Base-by-base conservation (phyloP, 2,888 invertebrate species). In the Xanthia icteritia region DNA sequence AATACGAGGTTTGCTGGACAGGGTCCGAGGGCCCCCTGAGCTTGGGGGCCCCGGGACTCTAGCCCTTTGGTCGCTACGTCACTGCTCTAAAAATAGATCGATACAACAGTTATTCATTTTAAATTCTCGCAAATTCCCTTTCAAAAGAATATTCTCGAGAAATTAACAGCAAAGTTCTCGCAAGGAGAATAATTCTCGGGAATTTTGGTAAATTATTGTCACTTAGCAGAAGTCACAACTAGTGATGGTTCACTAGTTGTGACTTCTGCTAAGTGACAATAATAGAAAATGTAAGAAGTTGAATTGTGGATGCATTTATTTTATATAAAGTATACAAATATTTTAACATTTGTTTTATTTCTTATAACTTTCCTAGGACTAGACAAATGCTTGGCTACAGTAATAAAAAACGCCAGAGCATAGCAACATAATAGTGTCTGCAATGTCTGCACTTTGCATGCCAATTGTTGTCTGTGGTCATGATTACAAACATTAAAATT, bases 271-370 rank as follows among this genome's bases (percentile, higher is more conserved):
- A 78, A 45, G 51, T 83, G 51, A 70, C 66, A 79, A 68, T 67
- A 48, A 60, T 58, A 66, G 15, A 64, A n/a, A 58, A 31, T 73
- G 36, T 82, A 73, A 70, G 48, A 73, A 76, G 13, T 85, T 73
- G 15, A 63, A 9, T 75, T 85, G 63, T 82, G 75, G 65, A 75
- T 74, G 86, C 83, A 82, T 85, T 83, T 83, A 83, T 85, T 81
- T 71, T 71, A 81, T 13, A 70, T 36, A 73, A 73, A 85, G 0
- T 77, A 82, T 76, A 83, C 39, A 73, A 61, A 72, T 20, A 75
- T 73, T 79, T 73, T 70, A 23, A 17, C 2, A 36, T 36, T 70
- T 77, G 77, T 80, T 77, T 82, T 77, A 77, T 76, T 77, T 17
- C 31, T n/a, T n/a, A n/a, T n/a, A 66, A 27, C 27, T 20, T 27